These are phyloP conservation scores for Trissoscelio sp. DNA, from an alignment of 2,888 invertebrate genomes.

Conservation along the genomic window DNA sequence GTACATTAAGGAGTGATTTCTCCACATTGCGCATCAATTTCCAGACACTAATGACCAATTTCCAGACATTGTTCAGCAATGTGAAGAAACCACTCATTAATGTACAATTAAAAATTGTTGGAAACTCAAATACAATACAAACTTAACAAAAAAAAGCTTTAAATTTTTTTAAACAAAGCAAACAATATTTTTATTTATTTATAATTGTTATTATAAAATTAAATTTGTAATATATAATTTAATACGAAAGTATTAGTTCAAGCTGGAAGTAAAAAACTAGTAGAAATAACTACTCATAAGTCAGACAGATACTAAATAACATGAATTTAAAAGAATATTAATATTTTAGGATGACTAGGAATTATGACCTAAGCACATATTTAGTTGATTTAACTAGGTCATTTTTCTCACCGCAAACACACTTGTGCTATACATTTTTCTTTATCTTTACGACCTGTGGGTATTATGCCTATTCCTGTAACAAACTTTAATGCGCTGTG, in stretches of 20 bases:
- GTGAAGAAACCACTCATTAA: too few relatives aligned
- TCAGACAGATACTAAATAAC: conserved; percentile 24
- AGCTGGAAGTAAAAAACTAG: conserved; percentile 18
- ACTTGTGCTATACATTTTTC: conserved; percentile 36
- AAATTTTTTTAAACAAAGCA: too few relatives aligned
- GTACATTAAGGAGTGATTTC: too few relatives aligned
- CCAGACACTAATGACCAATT: too few relatives aligned
- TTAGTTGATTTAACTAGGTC: conserved; percentile 43
- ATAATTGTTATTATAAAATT: not conserved
- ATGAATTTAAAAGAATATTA: not conserved
- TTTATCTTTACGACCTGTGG: conserved; percentile 54
- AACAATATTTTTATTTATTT: too few relatives aligned
- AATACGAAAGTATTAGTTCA: too few relatives aligned
- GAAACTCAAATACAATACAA: too few relatives aligned
- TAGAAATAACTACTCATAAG: conserved; percentile 16
- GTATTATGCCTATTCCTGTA: conserved; percentile 60
- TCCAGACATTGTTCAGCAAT: too few relatives aligned
- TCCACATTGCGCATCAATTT: too few relatives aligned
- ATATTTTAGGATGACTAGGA: conserved; percentile 20
- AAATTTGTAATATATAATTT: not conserved
- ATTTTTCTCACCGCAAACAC: conserved; percentile 45
- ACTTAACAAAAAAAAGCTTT: too few relatives aligned
- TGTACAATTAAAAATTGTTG: too few relatives aligned
- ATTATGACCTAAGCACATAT: conserved; percentile 19
- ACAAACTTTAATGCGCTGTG: conserved; percentile 48